phyloP scores from a whole-genome alignment of 2,888 invertebrate genomes.

The Tanaodytes sp. region DNA sequence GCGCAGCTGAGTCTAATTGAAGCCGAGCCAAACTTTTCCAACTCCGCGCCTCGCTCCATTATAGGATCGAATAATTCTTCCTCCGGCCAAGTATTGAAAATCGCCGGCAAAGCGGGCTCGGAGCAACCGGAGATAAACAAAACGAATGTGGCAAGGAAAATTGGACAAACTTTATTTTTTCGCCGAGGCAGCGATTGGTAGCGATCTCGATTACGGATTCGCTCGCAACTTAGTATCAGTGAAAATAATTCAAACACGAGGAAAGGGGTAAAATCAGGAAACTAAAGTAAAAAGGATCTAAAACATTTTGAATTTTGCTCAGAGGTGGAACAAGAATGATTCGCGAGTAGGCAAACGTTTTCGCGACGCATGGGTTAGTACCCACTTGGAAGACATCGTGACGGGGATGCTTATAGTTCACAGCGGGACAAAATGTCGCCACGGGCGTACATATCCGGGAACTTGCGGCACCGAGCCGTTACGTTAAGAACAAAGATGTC shows the following conservation, averaged over 20 bases:
- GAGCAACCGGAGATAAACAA: conserved; percentile 38
- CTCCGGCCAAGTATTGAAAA: conserved; percentile 33
- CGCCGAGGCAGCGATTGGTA: conserved; percentile 21
- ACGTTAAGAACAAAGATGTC: conserved; percentile 44
- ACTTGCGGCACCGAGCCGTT: conserved; percentile 34
- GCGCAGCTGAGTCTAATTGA: conserved; percentile 42
- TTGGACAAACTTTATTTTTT: conserved; percentile 41
- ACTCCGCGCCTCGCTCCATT: conserved; percentile 20
- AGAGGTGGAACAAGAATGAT: conserved; percentile 19
- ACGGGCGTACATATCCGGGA: conserved; percentile 36
- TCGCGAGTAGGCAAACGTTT: conserved; percentile 38
- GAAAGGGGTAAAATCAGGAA: background rate
- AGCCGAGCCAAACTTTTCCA: conserved; percentile 42
- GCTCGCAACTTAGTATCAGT: conserved; percentile 24
- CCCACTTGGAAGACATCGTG: too few relatives aligned
- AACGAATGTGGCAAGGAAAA: conserved; percentile 36
- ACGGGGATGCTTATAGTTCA: too few relatives aligned
- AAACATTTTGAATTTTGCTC: too few relatives aligned
- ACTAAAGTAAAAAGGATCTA: conserved; percentile 24
- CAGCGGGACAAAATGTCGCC: conserved; percentile 31
- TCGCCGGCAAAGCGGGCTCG: conserved; percentile 22
- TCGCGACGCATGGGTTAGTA: conserved; percentile 64
- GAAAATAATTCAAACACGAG: conserved; percentile 22
- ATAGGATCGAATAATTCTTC: conserved; percentile 42
- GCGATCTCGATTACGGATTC: conserved; percentile 33